A percentile compares a stretch with the other conserved stretches of the same genome.
phyloP scores from a whole-genome alignment of 2,113 vertebrate species.

The Hemiprocne comata region DNA sequence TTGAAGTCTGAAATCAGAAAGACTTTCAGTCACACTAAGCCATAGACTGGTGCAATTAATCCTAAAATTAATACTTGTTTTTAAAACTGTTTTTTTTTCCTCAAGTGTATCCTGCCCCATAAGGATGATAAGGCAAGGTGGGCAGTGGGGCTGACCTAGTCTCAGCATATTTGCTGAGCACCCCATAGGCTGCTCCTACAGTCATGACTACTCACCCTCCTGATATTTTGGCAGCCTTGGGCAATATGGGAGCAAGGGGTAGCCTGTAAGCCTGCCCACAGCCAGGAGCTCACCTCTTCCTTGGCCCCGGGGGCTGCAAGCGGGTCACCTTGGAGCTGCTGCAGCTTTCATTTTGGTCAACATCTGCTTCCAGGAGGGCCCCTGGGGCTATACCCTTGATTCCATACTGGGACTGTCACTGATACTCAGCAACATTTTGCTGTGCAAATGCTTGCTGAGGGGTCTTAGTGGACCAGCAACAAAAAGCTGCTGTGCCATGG shows the following conservation, averaged over 20 bases:
- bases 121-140: background rate
- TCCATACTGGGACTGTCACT: background rate
- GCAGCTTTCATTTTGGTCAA: background rate
- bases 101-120: background rate
- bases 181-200: rapidly evolving
- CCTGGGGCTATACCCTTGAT: background rate
- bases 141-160: background rate
- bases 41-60: background rate
- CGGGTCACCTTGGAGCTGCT: background rate
- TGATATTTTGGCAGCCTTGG: background rate
- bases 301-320: background rate
- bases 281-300: background rate
- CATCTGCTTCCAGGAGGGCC: background rate
- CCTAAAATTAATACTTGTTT: background rate
- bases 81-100: background rate
- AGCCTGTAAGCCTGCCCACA: rapidly evolving
- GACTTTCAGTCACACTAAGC: background rate
- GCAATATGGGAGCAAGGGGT: background rate
- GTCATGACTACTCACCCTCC: background rate
- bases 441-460: background rate
- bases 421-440: background rate
- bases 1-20: background rate
- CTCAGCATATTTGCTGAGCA: background rate
- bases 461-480: background rate
- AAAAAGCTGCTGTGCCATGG: background rate